Conservation (phyloP, 2,113 vertebrate genomes). For the Dryoscopus gambensis region DNA sequence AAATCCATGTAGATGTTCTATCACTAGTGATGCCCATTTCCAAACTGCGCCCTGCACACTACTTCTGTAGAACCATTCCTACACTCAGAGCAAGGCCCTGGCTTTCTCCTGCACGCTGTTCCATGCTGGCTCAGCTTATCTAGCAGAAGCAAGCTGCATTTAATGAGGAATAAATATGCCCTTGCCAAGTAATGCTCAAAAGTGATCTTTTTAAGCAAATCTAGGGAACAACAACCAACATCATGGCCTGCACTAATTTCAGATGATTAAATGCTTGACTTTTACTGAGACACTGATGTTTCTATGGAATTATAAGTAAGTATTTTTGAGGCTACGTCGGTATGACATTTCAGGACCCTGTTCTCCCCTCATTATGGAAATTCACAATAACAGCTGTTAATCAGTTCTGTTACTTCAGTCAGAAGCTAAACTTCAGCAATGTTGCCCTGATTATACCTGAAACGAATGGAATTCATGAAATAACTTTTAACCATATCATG, state of each 20-base stretch:
- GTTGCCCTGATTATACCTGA: not conserved
- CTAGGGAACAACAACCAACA: not conserved
- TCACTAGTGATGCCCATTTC: not conserved
- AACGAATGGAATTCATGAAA: not conserved
- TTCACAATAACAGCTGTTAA: not conserved
- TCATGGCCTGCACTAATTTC: not conserved
- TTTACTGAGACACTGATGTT: not conserved
- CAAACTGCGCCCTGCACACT: not conserved
- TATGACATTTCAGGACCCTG: not conserved
- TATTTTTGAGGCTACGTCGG: not conserved
- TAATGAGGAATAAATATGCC: not conserved
- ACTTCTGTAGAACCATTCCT: not conserved
- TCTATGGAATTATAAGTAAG: not conserved
- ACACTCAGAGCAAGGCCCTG: not conserved
- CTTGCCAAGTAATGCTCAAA: not conserved
- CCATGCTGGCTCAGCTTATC: not conserved
- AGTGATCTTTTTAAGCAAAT: not conserved
- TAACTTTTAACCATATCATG: not conserved
- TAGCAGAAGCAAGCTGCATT: not conserved
- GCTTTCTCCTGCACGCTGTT: not conserved
- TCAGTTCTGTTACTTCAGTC: not conserved
- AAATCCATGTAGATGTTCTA: not conserved
- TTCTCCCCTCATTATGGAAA: not conserved
- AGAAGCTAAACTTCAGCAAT: not conserved
- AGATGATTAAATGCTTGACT: constrained; percentile 22